A percentile compares a stretch with the other conserved stretches of the same genome.
Conservation (phyloP, 2,888 invertebrate species). For the Cerceris rybyensis region DNA sequence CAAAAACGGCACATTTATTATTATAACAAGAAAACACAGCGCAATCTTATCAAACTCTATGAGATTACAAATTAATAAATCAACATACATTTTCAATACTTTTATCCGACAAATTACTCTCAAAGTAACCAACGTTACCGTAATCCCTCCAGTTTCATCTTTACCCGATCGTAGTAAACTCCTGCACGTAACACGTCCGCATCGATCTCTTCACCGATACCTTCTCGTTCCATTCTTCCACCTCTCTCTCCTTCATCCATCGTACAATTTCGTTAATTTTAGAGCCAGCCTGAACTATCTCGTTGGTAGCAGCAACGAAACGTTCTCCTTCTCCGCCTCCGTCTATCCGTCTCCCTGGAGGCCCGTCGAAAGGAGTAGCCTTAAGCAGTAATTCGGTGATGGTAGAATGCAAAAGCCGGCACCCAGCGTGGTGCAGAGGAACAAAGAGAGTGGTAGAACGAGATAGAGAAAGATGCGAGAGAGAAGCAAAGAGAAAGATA, state of each 20-base stretch:
- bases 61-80: no score
- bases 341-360: neutral
- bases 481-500: slow-evolving; percentile 28
- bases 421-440: slow-evolving; percentile 12
- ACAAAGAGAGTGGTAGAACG: slow-evolving; percentile 26
- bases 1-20: no score
- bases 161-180: neutral
- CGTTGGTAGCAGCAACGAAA: slow-evolving; percentile 9
- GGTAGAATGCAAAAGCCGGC: slow-evolving; percentile 59
- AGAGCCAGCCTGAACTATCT: slow-evolving; percentile 22
- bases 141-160: neutral
- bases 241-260: neutral
- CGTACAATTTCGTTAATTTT: slow-evolving; percentile 49
- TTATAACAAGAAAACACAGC: no score
- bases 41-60: no score
- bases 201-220: neutral
- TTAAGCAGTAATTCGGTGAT: slow-evolving; percentile 57
- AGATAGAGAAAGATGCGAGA: slow-evolving; percentile 1
- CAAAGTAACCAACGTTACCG: no score
- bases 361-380: slow-evolving; percentile 36
- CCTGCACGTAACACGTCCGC: neutral
- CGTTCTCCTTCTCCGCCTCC: neutral
- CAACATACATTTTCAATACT: no score
- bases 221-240: neutral
- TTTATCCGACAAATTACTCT: no score